A percentile compares a stretch with the other conserved stretches of the same genome.
Conservation (phyloP, 2,113 vertebrate genomes). For the Halcyon malimbica region DNA sequence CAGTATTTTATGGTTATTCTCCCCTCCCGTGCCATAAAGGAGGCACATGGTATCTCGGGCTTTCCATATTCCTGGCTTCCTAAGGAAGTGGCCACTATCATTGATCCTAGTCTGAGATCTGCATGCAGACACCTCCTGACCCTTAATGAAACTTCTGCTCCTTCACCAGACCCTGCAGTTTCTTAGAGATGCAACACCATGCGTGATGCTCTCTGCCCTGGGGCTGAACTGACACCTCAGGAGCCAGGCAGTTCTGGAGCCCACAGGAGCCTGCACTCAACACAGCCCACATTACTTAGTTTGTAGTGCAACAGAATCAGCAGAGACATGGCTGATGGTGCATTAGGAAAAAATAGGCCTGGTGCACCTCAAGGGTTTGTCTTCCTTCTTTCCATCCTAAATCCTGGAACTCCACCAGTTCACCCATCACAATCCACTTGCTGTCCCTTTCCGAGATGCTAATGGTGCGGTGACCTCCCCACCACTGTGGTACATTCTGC, state of each 20-base stretch:
- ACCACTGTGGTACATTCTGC: not conserved
- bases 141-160: not conserved
- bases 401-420: not conserved
- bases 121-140: not conserved
- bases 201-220: not conserved
- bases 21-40: accelerated
- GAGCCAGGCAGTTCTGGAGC: not conserved
- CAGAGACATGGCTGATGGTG: not conserved
- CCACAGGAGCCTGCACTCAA: not conserved
- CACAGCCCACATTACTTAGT: not conserved
- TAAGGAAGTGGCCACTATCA: not conserved
- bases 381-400: not conserved
- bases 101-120: not conserved
- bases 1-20: not conserved
- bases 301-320: not conserved
- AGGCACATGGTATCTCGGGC: not conserved
- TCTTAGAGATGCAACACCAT: not conserved
- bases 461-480: not conserved
- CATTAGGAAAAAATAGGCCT: not conserved
- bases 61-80: not conserved
- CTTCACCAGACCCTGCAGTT: not conserved
- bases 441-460: not conserved
- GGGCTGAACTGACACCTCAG: not conserved
- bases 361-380: not conserved
- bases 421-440: not conserved